Conservation (phyloP, 2,797 vertebrate genomes). For the Carduelis carduelis region DNA sequence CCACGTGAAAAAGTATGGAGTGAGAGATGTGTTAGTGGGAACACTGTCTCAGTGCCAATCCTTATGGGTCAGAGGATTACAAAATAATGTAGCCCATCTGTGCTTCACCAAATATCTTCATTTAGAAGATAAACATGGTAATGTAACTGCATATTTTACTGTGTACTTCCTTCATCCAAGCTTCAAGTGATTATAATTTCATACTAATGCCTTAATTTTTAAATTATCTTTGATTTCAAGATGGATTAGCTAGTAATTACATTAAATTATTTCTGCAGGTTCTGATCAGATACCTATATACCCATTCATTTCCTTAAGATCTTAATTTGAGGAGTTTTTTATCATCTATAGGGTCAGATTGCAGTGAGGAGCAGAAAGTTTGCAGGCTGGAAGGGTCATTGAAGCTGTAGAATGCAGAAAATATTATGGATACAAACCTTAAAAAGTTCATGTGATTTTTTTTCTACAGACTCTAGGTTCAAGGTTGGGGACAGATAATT, state of each 20-base stretch:
- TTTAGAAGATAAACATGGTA: constrained; percentile 1
- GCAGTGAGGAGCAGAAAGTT: not conserved
- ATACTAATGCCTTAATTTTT: constrained; percentile 12
- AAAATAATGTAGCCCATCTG: constrained; percentile 27
- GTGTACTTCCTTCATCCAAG: not conserved
- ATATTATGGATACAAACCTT: not conserved
- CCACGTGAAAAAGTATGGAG: not conserved
- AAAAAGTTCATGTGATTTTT: not conserved
- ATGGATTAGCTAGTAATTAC: constrained; percentile 7
- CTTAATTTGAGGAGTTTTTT: not conserved
- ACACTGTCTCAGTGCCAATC: constrained; percentile 6
- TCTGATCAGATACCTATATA: not conserved
- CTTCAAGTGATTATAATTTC: constrained; percentile 8
- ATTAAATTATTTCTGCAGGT: not conserved
- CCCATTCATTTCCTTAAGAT: not conserved
- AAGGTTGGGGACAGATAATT: not conserved
- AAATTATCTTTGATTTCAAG: constrained; percentile 13
- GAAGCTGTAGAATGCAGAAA: not conserved
- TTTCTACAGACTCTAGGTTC: not conserved
- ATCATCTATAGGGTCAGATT: not conserved
- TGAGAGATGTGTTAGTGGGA: not conserved
- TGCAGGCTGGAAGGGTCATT: not conserved
- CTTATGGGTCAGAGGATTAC: constrained; percentile 27
- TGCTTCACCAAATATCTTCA: not conserved
- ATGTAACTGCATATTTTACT: not conserved